Conservation (phyloP, 37 sponge, comb jelly and placozoan genomes). For the Haliclona indistincta region DNA sequence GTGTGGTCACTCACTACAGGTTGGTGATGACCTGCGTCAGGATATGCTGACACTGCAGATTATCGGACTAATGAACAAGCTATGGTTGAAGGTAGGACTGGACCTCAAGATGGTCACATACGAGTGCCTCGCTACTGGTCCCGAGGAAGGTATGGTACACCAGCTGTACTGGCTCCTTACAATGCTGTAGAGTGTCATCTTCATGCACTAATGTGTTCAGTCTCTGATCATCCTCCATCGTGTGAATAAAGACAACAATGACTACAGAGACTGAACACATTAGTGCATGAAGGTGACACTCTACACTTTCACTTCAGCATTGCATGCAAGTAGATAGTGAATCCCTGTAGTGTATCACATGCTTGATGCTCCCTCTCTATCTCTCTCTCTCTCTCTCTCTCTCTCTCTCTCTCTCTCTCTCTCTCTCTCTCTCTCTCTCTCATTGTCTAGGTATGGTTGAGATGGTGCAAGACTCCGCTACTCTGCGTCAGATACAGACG, state of each 20-base stretch:
- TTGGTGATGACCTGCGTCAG: conserved; percentile 88
- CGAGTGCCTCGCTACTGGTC: conserved; percentile 71
- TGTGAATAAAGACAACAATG: too few relatives aligned
- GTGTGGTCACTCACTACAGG: conserved; percentile 31
- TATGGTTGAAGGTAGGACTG: conserved; percentile 80
- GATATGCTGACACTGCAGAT: conserved; percentile 80
- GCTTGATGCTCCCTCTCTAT: background rate
- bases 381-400: conserved; percentile 10
- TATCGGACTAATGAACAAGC: conserved; percentile 78
- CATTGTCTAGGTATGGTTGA: conserved; percentile 68
- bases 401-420: conserved; percentile 2
- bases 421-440: background rate
- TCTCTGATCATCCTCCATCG: too few relatives aligned
- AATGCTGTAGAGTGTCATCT: too few relatives aligned
- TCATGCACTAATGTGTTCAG: too few relatives aligned
- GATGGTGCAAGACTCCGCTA: conserved; percentile 71
- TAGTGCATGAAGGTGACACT: too few relatives aligned
- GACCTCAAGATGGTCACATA: conserved; percentile 88
- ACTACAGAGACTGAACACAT: too few relatives aligned
- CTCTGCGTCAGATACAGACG: conserved; percentile 85
- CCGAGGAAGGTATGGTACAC: conserved; percentile 74
- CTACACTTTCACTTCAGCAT: too few relatives aligned
- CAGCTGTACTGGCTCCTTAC: background rate
- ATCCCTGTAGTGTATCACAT: background rate
- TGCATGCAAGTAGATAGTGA: background rate